Evolutionary conservation across 1,140 invertebrate genomes (phyloP), one percentile per base, ranked within the genome.

Genomic region (Pachypsylla venusta): DNA sequence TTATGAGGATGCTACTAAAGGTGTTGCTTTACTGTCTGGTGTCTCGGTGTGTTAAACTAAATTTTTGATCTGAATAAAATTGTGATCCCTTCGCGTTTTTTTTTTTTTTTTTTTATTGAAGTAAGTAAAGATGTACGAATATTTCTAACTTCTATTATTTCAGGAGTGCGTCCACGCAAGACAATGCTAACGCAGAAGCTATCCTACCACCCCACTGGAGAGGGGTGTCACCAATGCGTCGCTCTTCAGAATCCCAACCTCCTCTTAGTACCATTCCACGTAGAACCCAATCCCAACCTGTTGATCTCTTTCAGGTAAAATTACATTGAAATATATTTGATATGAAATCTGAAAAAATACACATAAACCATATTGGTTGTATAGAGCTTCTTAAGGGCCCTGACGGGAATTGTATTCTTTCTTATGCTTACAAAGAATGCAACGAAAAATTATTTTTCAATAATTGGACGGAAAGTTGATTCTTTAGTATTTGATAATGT

Each of bases 231-330:
- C 53, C 53, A 48, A 24, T 56, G 54, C 42, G 26, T 40, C 7
- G 25, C 30, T 22, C 40, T 28, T 2, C 54, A 56, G 24, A 56
- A 54, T 20, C 28, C 55, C 4, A 57, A 62, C 14, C 35, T 40
- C 19, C 39, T 55, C 39, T 27, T 39, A n/a, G 25, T 13, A 56
- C 58, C 22, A 61, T 66, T 58, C 74, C 75, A n/a, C 73, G 74
- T 48, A 70, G 74, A 57, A 75, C 73, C 40, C 74, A 75, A 59
- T 76, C 74, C 61, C 74, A 76, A 40, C 74, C 75, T 1, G 71
- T 75, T 25, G 73, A 75, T 59, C 65, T 76, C 35, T 70, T 73
- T 39, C 66, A 66, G 42, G 66, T 67, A 55, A 60, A 48, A 28
- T 1, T 10, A 5, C 12, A 5, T 10, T 7, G 20, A 5, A 53